phyloP scores from a whole-genome alignment of 2,797 vertebrate genomes.

The Furcifer pardalis region DNA sequence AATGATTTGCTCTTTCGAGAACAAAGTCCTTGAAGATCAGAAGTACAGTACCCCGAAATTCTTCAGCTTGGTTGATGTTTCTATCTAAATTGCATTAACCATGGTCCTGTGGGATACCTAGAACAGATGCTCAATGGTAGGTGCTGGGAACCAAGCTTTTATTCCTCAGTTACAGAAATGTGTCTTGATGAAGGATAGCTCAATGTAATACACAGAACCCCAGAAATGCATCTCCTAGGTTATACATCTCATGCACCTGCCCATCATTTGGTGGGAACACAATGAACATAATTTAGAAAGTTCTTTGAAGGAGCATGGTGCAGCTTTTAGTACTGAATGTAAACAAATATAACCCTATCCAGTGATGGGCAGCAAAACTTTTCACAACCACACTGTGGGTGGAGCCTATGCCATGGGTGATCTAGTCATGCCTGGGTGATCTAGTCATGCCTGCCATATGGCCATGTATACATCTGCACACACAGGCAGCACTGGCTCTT shows the following conservation, averaged over 20 bases:
- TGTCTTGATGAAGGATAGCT: slow-evolving; percentile 58
- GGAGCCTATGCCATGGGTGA: too few species aligned
- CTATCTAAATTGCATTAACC: slow-evolving; percentile 5
- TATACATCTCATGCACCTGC: neutral
- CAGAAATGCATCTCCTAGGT: slow-evolving; percentile 26
- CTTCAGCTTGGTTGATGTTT: slow-evolving; percentile 48
- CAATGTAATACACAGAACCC: slow-evolving; percentile 31
- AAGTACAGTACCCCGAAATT: slow-evolving; percentile 19
- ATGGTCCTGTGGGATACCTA: slow-evolving; percentile 38
- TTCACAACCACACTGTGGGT: too few species aligned
- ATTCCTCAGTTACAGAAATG: slow-evolving; percentile 53
- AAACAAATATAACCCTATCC: neutral
- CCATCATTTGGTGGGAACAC: neutral
- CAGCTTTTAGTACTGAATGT: neutral
- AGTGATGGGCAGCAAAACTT: too few species aligned
- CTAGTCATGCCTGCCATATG: too few species aligned
- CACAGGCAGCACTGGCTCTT: too few species aligned
- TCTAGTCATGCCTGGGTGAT: too few species aligned
- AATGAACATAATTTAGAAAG: neutral
- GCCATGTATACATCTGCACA: too few species aligned
- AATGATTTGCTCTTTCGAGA: slow-evolving; percentile 45
- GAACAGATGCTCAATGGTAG: slow-evolving; percentile 34
- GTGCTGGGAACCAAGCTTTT: slow-evolving; percentile 53
- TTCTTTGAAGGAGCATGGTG: neutral
- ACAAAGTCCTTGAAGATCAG: slow-evolving; percentile 23